Conservation (phyloP, 37 sponge, comb jelly and placozoan species). For the Petrosia ficiformis region DNA sequence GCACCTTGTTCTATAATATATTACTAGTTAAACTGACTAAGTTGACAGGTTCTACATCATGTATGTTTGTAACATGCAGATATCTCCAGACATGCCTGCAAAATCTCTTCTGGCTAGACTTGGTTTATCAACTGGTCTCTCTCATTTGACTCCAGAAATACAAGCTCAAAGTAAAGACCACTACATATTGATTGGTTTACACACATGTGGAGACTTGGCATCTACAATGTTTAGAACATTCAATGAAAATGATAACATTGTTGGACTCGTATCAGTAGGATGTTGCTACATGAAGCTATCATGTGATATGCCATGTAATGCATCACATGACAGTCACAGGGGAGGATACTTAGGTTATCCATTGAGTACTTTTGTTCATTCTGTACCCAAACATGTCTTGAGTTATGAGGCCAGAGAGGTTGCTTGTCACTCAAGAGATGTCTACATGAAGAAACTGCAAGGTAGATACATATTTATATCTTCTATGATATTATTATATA, state of each 20-base stretch:
- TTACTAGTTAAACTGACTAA: too few species aligned
- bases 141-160: too few species aligned
- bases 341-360: too few species aligned
- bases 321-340: too few species aligned
- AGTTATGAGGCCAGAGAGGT: constrained; percentile 73
- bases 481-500: background rate
- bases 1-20: too few species aligned
- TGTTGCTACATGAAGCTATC: constrained; percentile 88
- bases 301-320: background rate
- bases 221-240: constrained; percentile 72
- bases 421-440: constrained; percentile 67
- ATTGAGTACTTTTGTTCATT: constrained; percentile 35
- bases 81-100: too few species aligned
- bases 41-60: too few species aligned
- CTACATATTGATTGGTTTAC: constrained; percentile 64
- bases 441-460: constrained; percentile 34
- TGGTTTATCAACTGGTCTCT: too few species aligned
- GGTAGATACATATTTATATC: constrained; percentile 2
- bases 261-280: constrained; percentile 64
- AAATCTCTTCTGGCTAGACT: too few species aligned
- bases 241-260: constrained; percentile 14
- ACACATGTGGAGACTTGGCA: constrained; percentile 78
- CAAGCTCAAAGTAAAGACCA: background rate
- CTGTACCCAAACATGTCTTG: constrained; percentile 24
- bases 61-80: too few species aligned